A percentile compares a stretch with the other conserved stretches of the same genome.
phyloP scores from a whole-genome alignment of 2,797 vertebrate species.

The Sebastes minor region DNA sequence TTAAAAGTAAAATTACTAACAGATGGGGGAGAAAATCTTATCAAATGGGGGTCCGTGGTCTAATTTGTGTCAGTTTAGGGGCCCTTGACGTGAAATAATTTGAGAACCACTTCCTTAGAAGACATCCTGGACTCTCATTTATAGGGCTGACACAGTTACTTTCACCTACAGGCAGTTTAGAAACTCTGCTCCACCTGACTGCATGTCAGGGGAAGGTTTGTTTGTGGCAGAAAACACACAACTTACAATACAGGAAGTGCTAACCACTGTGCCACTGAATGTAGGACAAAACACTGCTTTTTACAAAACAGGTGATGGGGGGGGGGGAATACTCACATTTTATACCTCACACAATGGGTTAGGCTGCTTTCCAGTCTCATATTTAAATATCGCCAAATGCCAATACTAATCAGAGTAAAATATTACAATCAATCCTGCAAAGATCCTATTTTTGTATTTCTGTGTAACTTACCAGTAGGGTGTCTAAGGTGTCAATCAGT shows the following conservation, averaged over 20 bases:
- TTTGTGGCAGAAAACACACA: background rate
- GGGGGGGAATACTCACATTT: background rate
- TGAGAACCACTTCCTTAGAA: background rate
- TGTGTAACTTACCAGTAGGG: conserved; percentile 89
- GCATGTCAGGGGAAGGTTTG: background rate
- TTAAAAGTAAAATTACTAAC: no score
- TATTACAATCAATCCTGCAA: background rate
- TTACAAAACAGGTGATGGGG: background rate
- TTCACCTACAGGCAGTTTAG: background rate
- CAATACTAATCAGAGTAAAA: background rate
- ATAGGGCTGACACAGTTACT: background rate
- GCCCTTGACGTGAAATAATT: no score
- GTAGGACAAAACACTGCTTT: background rate
- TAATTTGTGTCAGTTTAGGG: no score
- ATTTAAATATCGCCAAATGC: background rate
- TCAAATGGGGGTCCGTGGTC: no score
- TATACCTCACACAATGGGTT: background rate
- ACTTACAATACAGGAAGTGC: conserved; percentile 3
- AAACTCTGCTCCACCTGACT: background rate
- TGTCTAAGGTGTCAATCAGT: conserved; percentile 95
- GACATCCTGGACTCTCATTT: background rate
- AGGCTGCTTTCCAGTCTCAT: background rate
- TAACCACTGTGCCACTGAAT: background rate
- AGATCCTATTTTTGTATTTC: background rate
- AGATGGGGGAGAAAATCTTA: no score